Percentiles rank a stretch among this genome's conserved stretches.
phyloP scores from a whole-genome alignment of 2,113 vertebrate genomes.

The Camelus dromedarius region DNA sequence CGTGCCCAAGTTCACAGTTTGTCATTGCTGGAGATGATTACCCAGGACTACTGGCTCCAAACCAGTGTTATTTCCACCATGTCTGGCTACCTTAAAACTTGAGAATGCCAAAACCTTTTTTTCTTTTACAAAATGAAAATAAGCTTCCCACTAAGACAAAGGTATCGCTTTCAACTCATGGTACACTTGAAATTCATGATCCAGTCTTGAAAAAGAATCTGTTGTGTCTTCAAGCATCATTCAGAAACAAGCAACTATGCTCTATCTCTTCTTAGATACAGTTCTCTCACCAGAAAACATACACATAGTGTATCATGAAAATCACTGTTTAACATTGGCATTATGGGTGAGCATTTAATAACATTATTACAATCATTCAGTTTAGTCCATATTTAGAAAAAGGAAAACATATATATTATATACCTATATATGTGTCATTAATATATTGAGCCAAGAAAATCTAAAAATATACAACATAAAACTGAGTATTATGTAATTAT shows the following conservation, averaged over 20 bases:
- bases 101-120: neutral
- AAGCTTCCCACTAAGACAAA: neutral
- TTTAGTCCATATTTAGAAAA: neutral
- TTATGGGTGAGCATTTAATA: neutral
- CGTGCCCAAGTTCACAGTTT: neutral
- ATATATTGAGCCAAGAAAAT: slow-evolving; percentile 14
- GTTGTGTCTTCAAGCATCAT: neutral
- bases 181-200: neutral
- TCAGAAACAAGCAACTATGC: neutral
- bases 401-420: neutral
- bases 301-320: neutral
- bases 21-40: neutral
- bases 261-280: neutral
- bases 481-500: neutral
- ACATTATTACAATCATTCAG: neutral
- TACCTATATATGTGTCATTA: neutral
- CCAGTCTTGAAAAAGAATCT: neutral
- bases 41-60: neutral
- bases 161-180: neutral
- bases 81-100: neutral
- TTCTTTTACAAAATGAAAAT: neutral
- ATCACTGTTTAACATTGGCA: neutral
- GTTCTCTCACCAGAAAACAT: neutral
- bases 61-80: neutral
- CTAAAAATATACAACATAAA: neutral